These are phyloP conservation scores for Rhodeus uyekii DNA, from an alignment of 2,797 vertebrate species.

Conservation along the genomic window DNA sequence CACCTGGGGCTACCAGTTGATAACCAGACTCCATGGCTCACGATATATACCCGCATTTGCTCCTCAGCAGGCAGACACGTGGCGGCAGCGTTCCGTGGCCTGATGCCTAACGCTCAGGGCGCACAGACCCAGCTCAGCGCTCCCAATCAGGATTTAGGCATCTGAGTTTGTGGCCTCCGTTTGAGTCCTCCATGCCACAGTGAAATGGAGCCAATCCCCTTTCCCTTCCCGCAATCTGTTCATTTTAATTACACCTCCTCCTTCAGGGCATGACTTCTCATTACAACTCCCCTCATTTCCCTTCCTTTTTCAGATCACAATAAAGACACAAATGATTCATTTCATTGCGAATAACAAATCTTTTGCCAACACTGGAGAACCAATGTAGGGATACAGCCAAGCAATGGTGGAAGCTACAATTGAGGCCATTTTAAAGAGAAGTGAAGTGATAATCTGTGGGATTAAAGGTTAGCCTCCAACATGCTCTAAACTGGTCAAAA, in stretches of 20 bases:
- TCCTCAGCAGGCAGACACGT: not conserved
- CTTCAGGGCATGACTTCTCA: conserved; percentile 42
- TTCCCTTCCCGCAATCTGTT: conserved; percentile 30
- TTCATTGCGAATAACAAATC: conserved; percentile 16
- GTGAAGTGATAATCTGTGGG: not conserved
- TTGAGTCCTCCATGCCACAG: not conserved
- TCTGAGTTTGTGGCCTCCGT: not conserved
- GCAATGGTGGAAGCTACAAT: not conserved
- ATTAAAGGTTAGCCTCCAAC: conserved; percentile 8
- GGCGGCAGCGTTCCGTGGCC: conserved; percentile 8
- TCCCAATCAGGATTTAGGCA: conserved; percentile 35
- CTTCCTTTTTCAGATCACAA: conserved; percentile 33
- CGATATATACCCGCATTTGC: not conserved
- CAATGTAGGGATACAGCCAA: not conserved
- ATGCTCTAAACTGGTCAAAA: not conserved
- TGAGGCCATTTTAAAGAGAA: not conserved
- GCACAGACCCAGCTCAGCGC: conserved; percentile 7
- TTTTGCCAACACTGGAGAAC: conserved; percentile 6
- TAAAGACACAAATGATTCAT: conserved; percentile 27
- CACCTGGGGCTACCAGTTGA: not conserved
- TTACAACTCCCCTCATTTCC: conserved; percentile 29
- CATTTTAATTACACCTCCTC: conserved; percentile 45
- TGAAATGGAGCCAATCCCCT: conserved; percentile 26
- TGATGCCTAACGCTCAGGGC: not conserved
- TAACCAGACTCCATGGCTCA: not conserved